Base-by-base conservation (phyloP, 2,888 invertebrate species). In the Rhorus exstirpatorius region DNA sequence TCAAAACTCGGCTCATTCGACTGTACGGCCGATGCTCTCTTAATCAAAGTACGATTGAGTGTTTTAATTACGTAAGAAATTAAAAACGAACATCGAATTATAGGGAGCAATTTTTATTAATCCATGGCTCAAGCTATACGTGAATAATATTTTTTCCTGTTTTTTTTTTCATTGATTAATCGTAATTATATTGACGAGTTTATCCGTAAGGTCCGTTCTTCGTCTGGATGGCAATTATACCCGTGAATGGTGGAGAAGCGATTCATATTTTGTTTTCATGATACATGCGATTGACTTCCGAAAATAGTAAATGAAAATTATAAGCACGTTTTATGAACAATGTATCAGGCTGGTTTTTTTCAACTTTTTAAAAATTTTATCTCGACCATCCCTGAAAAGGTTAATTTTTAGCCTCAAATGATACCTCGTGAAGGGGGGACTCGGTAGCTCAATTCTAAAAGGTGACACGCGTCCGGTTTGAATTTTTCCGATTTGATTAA, bases 231-330 rank as follows among this genome's bases (percentile, higher is more conserved):
- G n/a, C 12, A 35, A 7, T 10, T 10, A n/a, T 4, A 14, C 49
- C 12, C 49, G 49, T 2, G 17, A 17, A 51, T 21, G 6, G 38
- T 61, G 17, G 3, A 49, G 61, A 72, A 51, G 14, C 19, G 24
- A 31, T 53, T 65, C 26, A 31, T 51, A 1, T 7, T 51, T 51
- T 19, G 6, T 21, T 19, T 51, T 7, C 38, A 38, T 17, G 38
- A 8, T 53, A 12, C 7, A 44, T 6, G 31, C 44, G 41, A 26
- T 55, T 53, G 31, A 63, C 53, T 44, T 63, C 53, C 74, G 74
- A 41, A 55, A 74, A 74, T 65, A 46, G 71, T 58, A 31, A 58
- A 55, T 26, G 31, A 51, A n/a, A 38, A 74, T 26, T 21, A 17
- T 10, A 53, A n/a, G 24, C 10, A 21, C 24, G 26, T n/a, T n/a